Evolutionary conservation across 2,113 vertebrate species (phyloP).

Genomic region (Cettia cetti): DNA sequence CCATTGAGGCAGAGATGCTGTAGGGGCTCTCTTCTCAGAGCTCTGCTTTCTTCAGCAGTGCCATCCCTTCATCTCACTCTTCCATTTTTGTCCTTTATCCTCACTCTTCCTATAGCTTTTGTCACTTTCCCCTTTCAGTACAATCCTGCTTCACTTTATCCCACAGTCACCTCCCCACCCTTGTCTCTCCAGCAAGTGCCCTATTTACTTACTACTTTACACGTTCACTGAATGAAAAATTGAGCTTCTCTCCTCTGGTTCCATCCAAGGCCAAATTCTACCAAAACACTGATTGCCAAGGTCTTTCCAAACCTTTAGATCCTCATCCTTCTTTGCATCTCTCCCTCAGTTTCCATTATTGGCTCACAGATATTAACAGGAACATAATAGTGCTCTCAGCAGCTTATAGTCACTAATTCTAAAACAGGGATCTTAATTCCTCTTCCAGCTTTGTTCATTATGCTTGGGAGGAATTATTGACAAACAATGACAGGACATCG

Average conservation of each 20-base stretch:
- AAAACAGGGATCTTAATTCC: background rate
- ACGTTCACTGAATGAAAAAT: background rate
- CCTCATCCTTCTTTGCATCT: background rate
- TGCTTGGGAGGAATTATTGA: background rate
- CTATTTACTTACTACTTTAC: background rate
- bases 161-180: background rate
- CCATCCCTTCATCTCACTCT: background rate
- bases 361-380: background rate
- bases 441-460: background rate
- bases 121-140: background rate
- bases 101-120: background rate
- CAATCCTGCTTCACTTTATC: background rate
- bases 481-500: fast-evolving
- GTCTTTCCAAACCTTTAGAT: background rate
- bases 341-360: background rate
- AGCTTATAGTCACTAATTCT: background rate
- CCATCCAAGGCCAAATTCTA: background rate
- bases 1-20: background rate
- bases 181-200: background rate
- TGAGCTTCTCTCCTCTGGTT: background rate
- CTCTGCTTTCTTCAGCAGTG: background rate
- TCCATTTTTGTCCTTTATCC: background rate
- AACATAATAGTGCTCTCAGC: background rate
- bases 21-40: background rate
- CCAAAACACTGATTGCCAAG: fast-evolving